phyloP scores from a whole-genome alignment of 2,888 invertebrate genomes.

The Caenorhabditis angaria region DNA sequence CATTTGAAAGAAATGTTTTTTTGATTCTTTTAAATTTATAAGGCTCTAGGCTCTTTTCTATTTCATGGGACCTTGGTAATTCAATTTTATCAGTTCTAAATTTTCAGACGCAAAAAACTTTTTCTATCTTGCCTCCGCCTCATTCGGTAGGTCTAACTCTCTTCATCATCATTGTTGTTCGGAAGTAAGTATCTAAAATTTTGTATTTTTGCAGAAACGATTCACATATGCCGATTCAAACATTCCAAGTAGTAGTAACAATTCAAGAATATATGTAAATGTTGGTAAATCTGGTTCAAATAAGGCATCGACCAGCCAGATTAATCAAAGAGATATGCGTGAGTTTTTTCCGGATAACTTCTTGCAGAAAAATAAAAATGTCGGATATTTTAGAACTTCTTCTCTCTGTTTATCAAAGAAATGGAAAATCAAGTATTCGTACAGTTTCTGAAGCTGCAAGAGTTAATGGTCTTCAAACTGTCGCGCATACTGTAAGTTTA shows the following conservation, averaged over 20 bases:
- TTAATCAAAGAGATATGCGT: background rate
- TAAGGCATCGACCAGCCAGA: background rate
- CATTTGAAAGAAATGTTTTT: too few relatives aligned
- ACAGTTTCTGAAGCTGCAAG: conserved; percentile 21
- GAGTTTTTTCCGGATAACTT: too few relatives aligned
- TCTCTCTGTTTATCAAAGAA: background rate
- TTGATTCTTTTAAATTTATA: too few relatives aligned
- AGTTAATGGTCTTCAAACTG: conserved; percentile 36
- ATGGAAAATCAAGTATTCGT: background rate
- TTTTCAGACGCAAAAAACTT: too few relatives aligned
- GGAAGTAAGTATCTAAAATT: background rate
- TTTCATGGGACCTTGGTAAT: too few relatives aligned
- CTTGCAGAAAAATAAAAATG: too few relatives aligned
- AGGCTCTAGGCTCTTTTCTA: too few relatives aligned
- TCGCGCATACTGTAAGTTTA: conserved; percentile 18
- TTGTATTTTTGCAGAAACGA: background rate
- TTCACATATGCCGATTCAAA: background rate
- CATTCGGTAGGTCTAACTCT: too few relatives aligned
- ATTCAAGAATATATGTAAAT: background rate
- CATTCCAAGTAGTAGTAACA: background rate
- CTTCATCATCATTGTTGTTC: background rate
- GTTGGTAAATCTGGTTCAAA: background rate
- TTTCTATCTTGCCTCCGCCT: too few relatives aligned
- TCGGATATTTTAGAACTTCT: background rate
- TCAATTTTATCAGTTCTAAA: too few relatives aligned